Conservation (phyloP, 2,113 vertebrate genomes). For the Garra rufa region DNA sequence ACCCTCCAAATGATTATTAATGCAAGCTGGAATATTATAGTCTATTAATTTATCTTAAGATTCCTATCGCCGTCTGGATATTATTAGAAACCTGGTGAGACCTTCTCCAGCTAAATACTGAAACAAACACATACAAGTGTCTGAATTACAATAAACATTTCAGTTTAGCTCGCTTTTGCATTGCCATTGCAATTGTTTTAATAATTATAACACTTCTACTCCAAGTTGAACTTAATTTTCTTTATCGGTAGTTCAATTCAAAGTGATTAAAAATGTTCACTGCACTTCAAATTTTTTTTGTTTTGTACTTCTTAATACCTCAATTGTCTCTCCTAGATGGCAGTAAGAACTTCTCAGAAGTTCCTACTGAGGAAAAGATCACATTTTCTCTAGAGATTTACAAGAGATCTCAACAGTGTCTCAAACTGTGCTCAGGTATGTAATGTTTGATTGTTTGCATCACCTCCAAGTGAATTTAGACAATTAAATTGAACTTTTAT, state of each 20-base stretch:
- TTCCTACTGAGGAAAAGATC: too few species aligned
- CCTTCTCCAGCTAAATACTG: background rate
- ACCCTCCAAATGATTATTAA: conserved; percentile 56
- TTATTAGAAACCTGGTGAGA: conserved; percentile 36
- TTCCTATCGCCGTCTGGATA: conserved; percentile 37
- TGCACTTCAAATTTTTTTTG: background rate
- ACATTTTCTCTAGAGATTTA: too few species aligned
- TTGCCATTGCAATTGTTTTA: background rate
- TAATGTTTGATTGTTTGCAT: background rate
- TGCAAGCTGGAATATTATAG: conserved; percentile 45
- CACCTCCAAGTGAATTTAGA: background rate
- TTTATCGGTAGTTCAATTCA: background rate
- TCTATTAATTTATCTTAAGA: conserved; percentile 51
- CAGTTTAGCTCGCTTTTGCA: background rate
- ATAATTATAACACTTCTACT: background rate
- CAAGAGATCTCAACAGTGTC: background rate
- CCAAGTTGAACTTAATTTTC: background rate
- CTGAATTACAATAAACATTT: background rate
- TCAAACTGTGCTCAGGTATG: too few species aligned
- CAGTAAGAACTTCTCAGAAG: too few species aligned
- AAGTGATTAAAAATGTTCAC: background rate
- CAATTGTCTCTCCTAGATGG: background rate
- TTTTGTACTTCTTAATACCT: background rate
- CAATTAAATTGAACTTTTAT: background rate
- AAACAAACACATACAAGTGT: background rate